Base-by-base conservation (phyloP, 2,113 vertebrate genomes). In the Isichthys henryi region DNA sequence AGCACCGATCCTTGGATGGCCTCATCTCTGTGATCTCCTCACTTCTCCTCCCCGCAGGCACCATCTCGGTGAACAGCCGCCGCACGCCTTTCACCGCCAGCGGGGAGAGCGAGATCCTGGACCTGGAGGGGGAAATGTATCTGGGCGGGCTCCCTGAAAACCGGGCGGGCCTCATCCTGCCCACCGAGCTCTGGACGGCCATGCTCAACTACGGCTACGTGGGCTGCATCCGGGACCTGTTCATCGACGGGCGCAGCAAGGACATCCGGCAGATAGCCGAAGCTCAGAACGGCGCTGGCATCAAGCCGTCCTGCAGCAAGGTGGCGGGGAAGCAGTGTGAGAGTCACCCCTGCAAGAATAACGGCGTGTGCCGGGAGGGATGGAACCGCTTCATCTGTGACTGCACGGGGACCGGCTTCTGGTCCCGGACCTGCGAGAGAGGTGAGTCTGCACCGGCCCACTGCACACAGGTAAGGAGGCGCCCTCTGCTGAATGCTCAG, bases 321-420 rank as follows among this genome's bases (percentile, higher is more conserved):
- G 94, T 97, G 86, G 93, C 95, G 62, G 96, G 96, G 53, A 99
- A 99, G 89, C 98, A 99, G 91, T 99, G 98, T 0, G 98, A 99
- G 92, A 99, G 97, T 92, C 97, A 97, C 93, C 98, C 98, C 0
- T 99, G 98, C 58, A 99, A 98, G 93, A 99, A 99, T 92, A 98
- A 97, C 0, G 98, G 98, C 0, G 90, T 97, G 91, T 99, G 98
- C 93, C 98, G 98, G 91, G 98, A 99, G 0, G 98, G 98, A 92
- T 99, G 98, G 98, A 99, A 99, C 93, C 96, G 98, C 91, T 99
- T 99, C 95, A 97, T 99, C 90, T 99, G 98, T 0, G 98, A 99
- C 94, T 99, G 98, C 93, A 99, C 97, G 0, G 98, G 98, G 92
- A 99, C 97, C 0, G 98, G 98, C 58, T 98, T 95, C 84, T 99